Percentiles rank a stretch among this genome's conserved stretches.
Conservation (phyloP, 2,113 vertebrate genomes). For the Uria lomvia region DNA sequence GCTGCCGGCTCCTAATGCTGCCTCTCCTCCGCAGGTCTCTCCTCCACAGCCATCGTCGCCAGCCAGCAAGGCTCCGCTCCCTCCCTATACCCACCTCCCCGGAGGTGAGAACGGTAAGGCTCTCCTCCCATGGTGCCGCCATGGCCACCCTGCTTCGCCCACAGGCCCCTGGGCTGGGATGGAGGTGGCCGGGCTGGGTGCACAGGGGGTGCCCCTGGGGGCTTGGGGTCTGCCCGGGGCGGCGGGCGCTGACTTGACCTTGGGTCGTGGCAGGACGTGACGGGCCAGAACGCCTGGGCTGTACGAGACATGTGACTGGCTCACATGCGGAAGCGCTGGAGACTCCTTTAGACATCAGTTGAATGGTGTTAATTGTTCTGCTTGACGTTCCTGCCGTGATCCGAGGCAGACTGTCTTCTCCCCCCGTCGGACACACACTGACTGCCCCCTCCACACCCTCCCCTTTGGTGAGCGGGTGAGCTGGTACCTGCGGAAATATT, state of each 20-base stretch:
- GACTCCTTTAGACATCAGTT: constrained; percentile 93
- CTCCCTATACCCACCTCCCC: constrained; percentile 86
- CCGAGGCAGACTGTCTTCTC: constrained; percentile 77
- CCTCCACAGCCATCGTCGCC: constrained; percentile 95
- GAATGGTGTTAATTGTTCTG: constrained; percentile 89
- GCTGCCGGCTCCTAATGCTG: background rate
- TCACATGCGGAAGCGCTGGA: constrained; percentile 85
- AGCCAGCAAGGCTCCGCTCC: constrained; percentile 87
- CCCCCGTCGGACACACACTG: constrained; percentile 57
- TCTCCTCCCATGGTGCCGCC: background rate
- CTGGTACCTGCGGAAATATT: constrained; percentile 80
- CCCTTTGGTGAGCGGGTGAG: constrained; percentile 74
- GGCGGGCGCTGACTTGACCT: background rate
- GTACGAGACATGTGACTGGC: constrained; percentile 91
- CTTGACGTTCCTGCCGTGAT: constrained; percentile 80
- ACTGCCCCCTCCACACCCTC: constrained; percentile 51
- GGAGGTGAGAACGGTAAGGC: constrained; percentile 96
- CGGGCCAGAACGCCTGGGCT: constrained; percentile 81
- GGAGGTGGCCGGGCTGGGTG: accelerated
- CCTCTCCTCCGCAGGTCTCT: constrained; percentile 79
- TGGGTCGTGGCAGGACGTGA: constrained; percentile 75
- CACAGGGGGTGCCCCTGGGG: background rate
- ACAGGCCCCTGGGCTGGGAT: accelerated
- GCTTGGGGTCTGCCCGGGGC: background rate
- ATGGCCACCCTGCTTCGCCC: accelerated